Evolutionary conservation across 2,888 invertebrate species (phyloP).

Genomic region (Diabrotica balteata): DNA sequence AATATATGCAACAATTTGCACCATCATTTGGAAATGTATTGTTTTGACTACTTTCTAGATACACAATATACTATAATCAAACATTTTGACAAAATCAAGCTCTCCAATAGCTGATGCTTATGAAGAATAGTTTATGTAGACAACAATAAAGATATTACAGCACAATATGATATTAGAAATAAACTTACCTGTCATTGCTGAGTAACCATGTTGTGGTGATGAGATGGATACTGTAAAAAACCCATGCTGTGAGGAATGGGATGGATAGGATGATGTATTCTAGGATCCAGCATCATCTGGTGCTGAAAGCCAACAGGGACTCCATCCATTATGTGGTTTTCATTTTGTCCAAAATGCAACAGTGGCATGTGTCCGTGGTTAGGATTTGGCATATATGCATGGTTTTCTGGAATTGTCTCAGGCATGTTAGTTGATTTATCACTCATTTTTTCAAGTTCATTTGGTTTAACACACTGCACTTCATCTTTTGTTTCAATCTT

Average conservation of each 20-base stretch:
- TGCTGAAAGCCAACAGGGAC: slow-evolving; percentile 35
- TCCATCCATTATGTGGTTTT: slow-evolving; percentile 42
- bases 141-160: too few species aligned
- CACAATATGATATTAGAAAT: too few species aligned
- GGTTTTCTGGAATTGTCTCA: slow-evolving; percentile 35
- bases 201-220: slow-evolving; percentile 33
- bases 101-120: too few species aligned
- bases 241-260: slow-evolving; percentile 35
- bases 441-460: slow-evolving; percentile 13
- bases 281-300: slow-evolving; percentile 35
- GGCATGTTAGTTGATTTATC: slow-evolving; percentile 11
- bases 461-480: slow-evolving; percentile 24
- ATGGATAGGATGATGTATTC: slow-evolving; percentile 34
- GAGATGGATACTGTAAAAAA: slow-evolving; percentile 29
- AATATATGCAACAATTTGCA: too few species aligned
- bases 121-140: too few species aligned
- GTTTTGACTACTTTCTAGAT: too few species aligned
- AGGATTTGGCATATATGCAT: slow-evolving; percentile 30
- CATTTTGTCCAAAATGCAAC: slow-evolving; percentile 38
- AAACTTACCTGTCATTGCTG: slow-evolving; percentile 15
- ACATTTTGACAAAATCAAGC: too few species aligned
- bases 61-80: too few species aligned
- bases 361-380: slow-evolving; percentile 40
- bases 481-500: slow-evolving; percentile 8
- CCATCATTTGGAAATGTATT: too few species aligned